Conservation (phyloP, 1,140 invertebrate species). For the Hormaphis cornu region DNA sequence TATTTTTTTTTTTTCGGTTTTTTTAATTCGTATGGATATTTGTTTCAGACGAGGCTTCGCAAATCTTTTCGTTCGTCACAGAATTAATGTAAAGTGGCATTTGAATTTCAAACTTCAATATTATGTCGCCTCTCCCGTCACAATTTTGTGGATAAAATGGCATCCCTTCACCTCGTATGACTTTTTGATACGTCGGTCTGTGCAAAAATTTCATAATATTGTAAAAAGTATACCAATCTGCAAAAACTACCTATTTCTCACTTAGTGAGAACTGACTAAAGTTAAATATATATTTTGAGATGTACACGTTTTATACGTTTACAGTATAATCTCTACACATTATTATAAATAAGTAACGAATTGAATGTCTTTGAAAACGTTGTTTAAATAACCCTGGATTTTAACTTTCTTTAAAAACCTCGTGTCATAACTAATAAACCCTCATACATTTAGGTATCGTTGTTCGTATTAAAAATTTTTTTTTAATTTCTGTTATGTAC, state of each 20-base stretch:
- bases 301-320: too few relatives aligned
- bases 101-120: background rate
- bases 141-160: constrained; percentile 40
- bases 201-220: too few relatives aligned
- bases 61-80: background rate
- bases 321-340: too few relatives aligned
- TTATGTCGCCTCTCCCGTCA: background rate
- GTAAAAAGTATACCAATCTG: background rate
- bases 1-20: background rate
- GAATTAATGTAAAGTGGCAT: background rate
- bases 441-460: too few relatives aligned
- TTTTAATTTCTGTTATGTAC: too few relatives aligned
- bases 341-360: too few relatives aligned
- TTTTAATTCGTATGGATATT: background rate
- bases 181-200: constrained; percentile 52
- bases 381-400: too few relatives aligned
- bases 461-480: too few relatives aligned
- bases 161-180: constrained; percentile 53
- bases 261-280: background rate
- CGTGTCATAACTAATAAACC: too few relatives aligned
- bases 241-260: background rate
- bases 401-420: too few relatives aligned
- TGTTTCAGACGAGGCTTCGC: background rate
- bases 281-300: too few relatives aligned
- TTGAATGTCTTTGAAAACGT: too few relatives aligned